Conservation (phyloP, 2,888 invertebrate genomes). For the Taphrorychus bicolor region DNA sequence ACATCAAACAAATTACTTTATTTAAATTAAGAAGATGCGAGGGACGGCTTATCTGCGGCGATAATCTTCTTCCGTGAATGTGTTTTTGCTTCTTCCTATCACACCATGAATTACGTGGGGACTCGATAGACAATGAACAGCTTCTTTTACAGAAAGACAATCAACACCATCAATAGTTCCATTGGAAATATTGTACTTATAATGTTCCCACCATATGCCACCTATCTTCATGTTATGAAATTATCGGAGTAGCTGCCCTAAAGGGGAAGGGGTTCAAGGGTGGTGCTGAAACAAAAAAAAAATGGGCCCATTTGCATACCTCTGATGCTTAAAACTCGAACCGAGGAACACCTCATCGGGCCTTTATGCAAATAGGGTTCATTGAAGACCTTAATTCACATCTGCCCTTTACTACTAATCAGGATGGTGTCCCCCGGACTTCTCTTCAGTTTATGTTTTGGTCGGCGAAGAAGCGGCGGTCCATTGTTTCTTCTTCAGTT, state of each 20-base stretch:
- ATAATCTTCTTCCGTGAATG: no score
- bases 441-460: conserved; percentile 23
- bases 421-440: conserved; percentile 35
- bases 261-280: conserved; percentile 18
- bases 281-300: conserved; percentile 34
- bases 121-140: no score
- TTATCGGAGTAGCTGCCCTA: conserved; percentile 11
- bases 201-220: background rate
- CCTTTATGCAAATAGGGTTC: conserved; percentile 46
- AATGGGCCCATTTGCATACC: conserved; percentile 46
- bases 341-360: conserved; percentile 24
- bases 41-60: no score
- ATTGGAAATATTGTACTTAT: no score
- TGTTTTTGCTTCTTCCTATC: no score
- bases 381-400: conserved; percentile 49
- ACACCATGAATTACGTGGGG: no score
- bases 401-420: conserved; percentile 43
- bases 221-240: background rate
- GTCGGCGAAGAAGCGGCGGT: conserved; percentile 13
- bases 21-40: background rate
- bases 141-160: no score
- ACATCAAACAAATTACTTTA: conserved; percentile 8
- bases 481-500: background rate
- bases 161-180: no score
- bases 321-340: conserved; percentile 42